Conservation (phyloP, 2,888 invertebrate species). For the Leistus spinibarbis region DNA sequence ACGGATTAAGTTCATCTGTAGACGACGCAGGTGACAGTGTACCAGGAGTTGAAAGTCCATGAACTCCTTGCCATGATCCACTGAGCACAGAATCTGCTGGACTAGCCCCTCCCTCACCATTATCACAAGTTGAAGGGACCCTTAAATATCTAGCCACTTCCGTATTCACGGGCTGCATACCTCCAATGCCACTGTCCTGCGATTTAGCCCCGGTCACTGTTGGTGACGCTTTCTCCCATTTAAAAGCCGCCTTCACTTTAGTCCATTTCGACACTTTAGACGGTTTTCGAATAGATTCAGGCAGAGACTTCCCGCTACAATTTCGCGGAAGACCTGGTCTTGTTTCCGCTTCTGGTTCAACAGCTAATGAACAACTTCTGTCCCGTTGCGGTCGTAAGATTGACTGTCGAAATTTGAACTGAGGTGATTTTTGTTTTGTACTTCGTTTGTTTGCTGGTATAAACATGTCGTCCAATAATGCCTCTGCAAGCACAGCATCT, state of each 20-base stretch:
- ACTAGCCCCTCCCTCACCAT: conserved; percentile 55
- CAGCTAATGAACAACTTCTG: conserved; percentile 69
- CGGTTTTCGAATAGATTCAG: conserved; percentile 43
- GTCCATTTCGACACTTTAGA: conserved; percentile 86
- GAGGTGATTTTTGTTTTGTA: conserved; percentile 45
- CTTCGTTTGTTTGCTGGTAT: conserved; percentile 59
- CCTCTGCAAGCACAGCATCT: conserved; percentile 66
- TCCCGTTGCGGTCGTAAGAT: conserved; percentile 63
- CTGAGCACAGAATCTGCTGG: conserved; percentile 62
- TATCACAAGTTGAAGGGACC: conserved; percentile 59
- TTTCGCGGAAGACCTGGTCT: conserved; percentile 18
- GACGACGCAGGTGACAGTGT: conserved; percentile 77
- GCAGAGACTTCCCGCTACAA: conserved; percentile 17
- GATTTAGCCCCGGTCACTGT: conserved; percentile 55
- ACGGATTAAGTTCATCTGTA: conserved; percentile 64
- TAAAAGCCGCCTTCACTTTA: conserved; percentile 86
- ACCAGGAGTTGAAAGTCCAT: conserved; percentile 66
- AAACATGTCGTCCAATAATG: conserved; percentile 69
- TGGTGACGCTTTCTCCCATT: conserved; percentile 76
- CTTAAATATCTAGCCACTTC: conserved; percentile 62
- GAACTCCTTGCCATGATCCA: conserved; percentile 56
- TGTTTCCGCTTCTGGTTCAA: conserved; percentile 59
- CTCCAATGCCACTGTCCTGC: conserved; percentile 57
- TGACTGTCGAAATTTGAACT: conserved; percentile 56
- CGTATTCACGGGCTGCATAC: conserved; percentile 57